Percentiles rank a stretch among this genome's conserved stretches.
phyloP scores from a whole-genome alignment of 2,113 vertebrate species.

The Ammodytes marinus region DNA sequence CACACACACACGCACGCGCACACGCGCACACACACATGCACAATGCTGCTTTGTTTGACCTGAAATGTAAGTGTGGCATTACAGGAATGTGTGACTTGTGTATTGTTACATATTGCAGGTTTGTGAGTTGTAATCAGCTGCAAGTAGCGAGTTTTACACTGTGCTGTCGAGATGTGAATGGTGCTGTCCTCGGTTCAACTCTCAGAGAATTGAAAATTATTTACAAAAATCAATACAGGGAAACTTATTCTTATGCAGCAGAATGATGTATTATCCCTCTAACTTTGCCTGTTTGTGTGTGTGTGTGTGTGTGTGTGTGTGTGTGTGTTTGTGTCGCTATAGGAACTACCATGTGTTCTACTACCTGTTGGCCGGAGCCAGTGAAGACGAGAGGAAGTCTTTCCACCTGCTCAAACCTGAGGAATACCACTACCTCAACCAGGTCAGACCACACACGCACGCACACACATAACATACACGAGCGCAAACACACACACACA shows the following conservation, averaged over 20 bases:
- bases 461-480: not conserved
- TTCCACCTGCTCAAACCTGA: constrained; percentile 95
- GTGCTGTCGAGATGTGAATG: not conserved
- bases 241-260: not conserved
- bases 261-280: not conserved
- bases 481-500: not conserved
- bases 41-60: constrained; percentile 43
- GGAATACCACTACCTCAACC: constrained; percentile 97
- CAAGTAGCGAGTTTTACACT: not conserved
- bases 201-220: constrained; percentile 3
- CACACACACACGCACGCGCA: no score
- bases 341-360: constrained; percentile 99
- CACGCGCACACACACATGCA: not conserved
- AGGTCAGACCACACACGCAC: constrained; percentile 82
- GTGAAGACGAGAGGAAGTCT: constrained; percentile 91
- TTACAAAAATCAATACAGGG: constrained; percentile 2
- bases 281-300: constrained; percentile 10
- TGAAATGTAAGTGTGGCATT: constrained; percentile 1
- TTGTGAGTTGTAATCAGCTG: constrained; percentile 14
- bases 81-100: constrained; percentile 23
- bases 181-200: constrained; percentile 30
- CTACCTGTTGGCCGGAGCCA: constrained; percentile 96
- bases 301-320: constrained; percentile 9
- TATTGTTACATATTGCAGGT: constrained; percentile 19
- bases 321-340: constrained; percentile 13